Base-by-base conservation (phyloP, 1,140 invertebrate genomes). In the Linepithema humile region DNA sequence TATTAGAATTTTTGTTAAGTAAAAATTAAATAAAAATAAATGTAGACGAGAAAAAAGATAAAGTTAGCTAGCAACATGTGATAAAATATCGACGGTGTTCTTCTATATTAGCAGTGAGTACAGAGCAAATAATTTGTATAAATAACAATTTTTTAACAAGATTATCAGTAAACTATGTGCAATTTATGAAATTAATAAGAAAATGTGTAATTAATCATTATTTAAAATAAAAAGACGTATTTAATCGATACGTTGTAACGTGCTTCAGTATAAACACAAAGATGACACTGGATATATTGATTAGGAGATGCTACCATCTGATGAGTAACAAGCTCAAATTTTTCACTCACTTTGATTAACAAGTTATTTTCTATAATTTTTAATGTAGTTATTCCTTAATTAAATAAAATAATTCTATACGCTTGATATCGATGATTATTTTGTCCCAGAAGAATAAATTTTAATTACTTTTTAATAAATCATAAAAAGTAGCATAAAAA, bases 271-370 rank as follows among this genome's bases (percentile, higher is more conserved):
- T 32, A 32, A 55, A 6, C 17, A 20, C 7, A 57, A 50, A 70
- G 60, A 80, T 80, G 64, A 55, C 75, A 55, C 26, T 50, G 7
- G 32, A 26, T 35, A 32, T 55, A n/a, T 78, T 40, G 38, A 10
- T 69, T 57, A 57, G 35, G 7, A 55, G n/a, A 69, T 40, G 75
- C 35, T 78, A 35, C 48, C 48, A 55, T 69, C 72, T 62, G 26
- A 75, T 43, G 17, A n/a, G 17, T 6, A 5, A 15, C 17, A 53
- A 53, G 17, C 0, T 55, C 12, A 78, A 57, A 53, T 67, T 69
- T 10, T n/a, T 26, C 1, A 15, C 26, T 38, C 12, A 2, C 10
- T 7, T 59, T 35, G n/a, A 26, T 45, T 60, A 72, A 38, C 1
- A 38, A 72, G 38, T 60, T 45, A 10, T 57, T 29, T 57, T 26